phyloP scores from a whole-genome alignment of 2,797 vertebrate genomes.

The Rhinophrynus dorsalis region DNA sequence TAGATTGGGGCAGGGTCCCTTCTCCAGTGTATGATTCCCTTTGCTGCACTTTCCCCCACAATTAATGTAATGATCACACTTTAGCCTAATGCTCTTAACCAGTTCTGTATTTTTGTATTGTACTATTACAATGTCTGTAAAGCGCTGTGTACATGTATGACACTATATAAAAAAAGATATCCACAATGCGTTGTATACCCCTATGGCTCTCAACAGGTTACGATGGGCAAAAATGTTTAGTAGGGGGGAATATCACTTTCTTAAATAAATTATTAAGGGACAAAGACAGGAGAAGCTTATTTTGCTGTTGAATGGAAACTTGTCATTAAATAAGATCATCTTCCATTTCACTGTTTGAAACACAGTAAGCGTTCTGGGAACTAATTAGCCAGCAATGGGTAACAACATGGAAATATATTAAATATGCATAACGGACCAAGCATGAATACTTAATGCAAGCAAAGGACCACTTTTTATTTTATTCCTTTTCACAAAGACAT shows the following conservation, averaged over 20 bases:
- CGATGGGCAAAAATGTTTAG: too few relatives aligned
- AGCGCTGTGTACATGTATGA: too few relatives aligned
- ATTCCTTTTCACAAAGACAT: neutral
- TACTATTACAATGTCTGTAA: too few relatives aligned
- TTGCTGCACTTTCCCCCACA: too few relatives aligned
- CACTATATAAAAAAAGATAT: too few relatives aligned
- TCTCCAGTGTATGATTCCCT: too few relatives aligned
- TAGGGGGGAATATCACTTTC: neutral
- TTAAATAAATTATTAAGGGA: neutral
- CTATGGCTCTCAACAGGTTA: too few relatives aligned
- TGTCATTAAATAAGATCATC: conserved; percentile 61
- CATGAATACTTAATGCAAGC: conserved; percentile 58
- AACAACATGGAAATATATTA: conserved; percentile 67
- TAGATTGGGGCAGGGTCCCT: too few relatives aligned
- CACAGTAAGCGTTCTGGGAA: conserved; percentile 60
- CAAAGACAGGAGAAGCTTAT: conserved; percentile 52
- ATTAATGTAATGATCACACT: too few relatives aligned
- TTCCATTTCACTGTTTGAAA: conserved; percentile 62
- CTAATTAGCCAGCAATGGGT: conserved; percentile 65
- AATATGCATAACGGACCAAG: conserved; percentile 63
- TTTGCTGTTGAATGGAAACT: conserved; percentile 67
- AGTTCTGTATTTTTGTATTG: too few relatives aligned
- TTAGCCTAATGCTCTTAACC: too few relatives aligned
- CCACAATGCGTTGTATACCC: too few relatives aligned
- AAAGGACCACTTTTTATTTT: conserved; percentile 49